A percentile compares a stretch with the other conserved stretches of the same genome.
Evolutionary conservation across 2,797 vertebrate species (phyloP).

Genomic region (Cichlasoma orientale): DNA sequence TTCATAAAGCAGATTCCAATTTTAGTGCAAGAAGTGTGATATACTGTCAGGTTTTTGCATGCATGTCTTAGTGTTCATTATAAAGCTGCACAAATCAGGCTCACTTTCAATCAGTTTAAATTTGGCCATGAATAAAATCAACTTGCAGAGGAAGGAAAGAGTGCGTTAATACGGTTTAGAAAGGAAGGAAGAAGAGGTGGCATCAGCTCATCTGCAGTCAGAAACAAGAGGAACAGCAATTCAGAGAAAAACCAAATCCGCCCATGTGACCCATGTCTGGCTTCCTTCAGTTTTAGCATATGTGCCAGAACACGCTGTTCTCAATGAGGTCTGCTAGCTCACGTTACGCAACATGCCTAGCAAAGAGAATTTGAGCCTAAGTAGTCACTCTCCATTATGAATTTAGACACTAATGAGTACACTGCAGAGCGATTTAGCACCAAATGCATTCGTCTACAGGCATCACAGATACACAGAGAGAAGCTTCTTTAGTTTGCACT

Average conservation of each 20-base stretch:
- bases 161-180: background rate
- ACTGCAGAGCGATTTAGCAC: background rate
- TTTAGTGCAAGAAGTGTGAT: background rate
- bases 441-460: background rate
- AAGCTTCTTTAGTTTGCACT: background rate
- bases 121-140: background rate
- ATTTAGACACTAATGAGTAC: background rate
- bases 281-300: constrained; percentile 79
- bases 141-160: constrained; percentile 35
- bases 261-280: constrained; percentile 68
- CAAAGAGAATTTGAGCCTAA: constrained; percentile 22
- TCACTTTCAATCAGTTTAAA: background rate
- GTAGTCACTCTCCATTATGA: background rate
- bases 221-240: constrained; percentile 65
- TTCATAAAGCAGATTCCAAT: background rate
- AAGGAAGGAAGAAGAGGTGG: constrained; percentile 62
- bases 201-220: constrained; percentile 37
- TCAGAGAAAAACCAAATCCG: constrained; percentile 86
- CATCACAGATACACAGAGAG: background rate
- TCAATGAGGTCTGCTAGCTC: constrained; percentile 45
- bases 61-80: background rate
- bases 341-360: constrained; percentile 58
- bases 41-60: background rate
- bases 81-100: background rate
- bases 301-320: constrained; percentile 74